Evolutionary conservation across 2,888 invertebrate genomes (phyloP).

Genomic region (Microctonus brassicae): DNA sequence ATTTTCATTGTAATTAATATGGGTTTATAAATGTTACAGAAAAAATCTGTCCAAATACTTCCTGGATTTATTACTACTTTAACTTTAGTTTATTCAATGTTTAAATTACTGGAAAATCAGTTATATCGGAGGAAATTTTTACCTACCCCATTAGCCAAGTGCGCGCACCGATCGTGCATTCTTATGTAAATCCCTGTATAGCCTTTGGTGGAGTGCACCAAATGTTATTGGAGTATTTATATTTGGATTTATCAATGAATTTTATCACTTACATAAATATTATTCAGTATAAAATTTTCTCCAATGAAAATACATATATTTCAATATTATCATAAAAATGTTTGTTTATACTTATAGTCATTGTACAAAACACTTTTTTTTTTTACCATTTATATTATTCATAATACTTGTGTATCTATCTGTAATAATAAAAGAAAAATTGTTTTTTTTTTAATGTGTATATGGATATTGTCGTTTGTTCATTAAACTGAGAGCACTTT

Average conservation of each 20-base stretch:
- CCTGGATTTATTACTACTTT: too few relatives aligned
- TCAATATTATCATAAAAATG: not conserved
- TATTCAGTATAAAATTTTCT: not conserved
- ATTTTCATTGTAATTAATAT: too few relatives aligned
- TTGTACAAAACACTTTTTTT: not conserved
- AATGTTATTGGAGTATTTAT: not conserved
- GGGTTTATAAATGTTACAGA: too few relatives aligned
- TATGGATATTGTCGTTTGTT: not conserved
- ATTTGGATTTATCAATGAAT: not conserved
- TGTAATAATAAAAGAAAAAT: not conserved
- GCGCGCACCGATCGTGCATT: too few relatives aligned
- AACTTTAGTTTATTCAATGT: too few relatives aligned
- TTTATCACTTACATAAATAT: not conserved
- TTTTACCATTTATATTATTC: not conserved
- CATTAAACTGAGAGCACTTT: not conserved
- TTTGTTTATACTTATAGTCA: not conserved
- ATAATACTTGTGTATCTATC: not conserved
- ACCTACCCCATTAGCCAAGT: too few relatives aligned
- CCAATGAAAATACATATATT: not conserved
- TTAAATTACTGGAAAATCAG: too few relatives aligned
- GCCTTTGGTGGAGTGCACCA: too few relatives aligned
- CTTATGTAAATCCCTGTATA: too few relatives aligned
- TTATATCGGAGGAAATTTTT: too few relatives aligned
- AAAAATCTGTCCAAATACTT: too few relatives aligned
- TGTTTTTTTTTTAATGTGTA: not conserved